These are phyloP conservation scores for Geococcyx californianus DNA, from an alignment of 2,113 vertebrate species.

Conservation along the genomic window DNA sequence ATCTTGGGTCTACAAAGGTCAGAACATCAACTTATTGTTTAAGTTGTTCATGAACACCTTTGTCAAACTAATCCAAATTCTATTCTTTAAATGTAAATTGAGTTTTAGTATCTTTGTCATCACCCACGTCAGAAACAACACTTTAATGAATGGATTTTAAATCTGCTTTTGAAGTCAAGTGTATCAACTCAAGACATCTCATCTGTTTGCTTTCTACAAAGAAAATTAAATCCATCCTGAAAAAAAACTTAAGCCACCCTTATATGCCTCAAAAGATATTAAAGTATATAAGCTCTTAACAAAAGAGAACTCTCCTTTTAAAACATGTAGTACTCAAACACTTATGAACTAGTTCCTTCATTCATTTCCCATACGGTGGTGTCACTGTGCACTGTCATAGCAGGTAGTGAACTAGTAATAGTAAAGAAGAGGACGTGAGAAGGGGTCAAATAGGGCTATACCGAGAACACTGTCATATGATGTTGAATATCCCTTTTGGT, in stretches of 20 bases:
- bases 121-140: neutral
- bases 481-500: no score
- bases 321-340: neutral
- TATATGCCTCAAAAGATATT: neutral
- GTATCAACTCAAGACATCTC: neutral
- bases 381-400: neutral
- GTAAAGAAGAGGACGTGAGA: neutral
- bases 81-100: neutral
- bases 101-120: neutral
- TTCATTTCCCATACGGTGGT: neutral
- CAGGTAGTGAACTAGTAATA: neutral
- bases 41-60: neutral
- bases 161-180: neutral
- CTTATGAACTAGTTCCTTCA: neutral
- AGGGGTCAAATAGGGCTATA: neutral
- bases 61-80: neutral
- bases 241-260: neutral
- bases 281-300: neutral
- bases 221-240: neutral
- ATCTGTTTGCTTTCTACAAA: no score
- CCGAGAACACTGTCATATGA: neutral
- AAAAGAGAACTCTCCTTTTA: neutral
- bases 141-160: neutral
- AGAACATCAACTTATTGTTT: neutral
- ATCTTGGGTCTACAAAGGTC: conserved; percentile 97